phyloP scores from a whole-genome alignment of 2,113 vertebrate species.

The Verasper variegatus region DNA sequence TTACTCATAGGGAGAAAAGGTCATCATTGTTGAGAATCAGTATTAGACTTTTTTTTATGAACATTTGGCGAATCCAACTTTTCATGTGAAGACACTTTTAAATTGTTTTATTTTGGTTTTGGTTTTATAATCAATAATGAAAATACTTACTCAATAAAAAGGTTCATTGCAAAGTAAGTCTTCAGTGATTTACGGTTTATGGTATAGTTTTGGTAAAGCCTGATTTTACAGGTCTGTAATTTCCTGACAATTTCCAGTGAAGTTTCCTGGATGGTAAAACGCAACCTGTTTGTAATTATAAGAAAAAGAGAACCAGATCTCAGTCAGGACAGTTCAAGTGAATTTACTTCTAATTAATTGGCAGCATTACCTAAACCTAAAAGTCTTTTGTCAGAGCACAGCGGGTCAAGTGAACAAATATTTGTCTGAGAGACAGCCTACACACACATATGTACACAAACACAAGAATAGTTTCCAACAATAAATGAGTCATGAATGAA shows the following conservation, averaged over 20 bases:
- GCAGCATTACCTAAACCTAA: neutral
- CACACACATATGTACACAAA: neutral
- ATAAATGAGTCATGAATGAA: neutral
- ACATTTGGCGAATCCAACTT: too few species aligned
- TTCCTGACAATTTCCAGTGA: neutral
- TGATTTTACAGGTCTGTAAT: neutral
- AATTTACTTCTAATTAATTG: neutral
- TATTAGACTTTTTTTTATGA: too few species aligned
- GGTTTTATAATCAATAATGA: neutral
- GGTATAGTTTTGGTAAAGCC: neutral
- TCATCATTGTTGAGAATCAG: too few species aligned
- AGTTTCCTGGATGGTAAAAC: neutral
- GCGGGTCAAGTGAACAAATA: neutral
- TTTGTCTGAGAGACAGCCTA: neutral
- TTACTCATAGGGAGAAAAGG: too few species aligned
- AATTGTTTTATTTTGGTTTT: neutral
- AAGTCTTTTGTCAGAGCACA: neutral
- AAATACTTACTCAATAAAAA: neutral
- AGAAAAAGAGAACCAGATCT: neutral
- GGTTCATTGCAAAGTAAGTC: too few species aligned
- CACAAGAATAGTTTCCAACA: neutral
- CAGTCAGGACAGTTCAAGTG: neutral
- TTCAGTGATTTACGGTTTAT: neutral
- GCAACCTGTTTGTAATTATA: constrained; percentile 1
- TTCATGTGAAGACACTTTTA: too few species aligned